These are phyloP conservation scores for Pelecanoides urinatrix DNA, from an alignment of 2,113 vertebrate species.

Conservation along the genomic window DNA sequence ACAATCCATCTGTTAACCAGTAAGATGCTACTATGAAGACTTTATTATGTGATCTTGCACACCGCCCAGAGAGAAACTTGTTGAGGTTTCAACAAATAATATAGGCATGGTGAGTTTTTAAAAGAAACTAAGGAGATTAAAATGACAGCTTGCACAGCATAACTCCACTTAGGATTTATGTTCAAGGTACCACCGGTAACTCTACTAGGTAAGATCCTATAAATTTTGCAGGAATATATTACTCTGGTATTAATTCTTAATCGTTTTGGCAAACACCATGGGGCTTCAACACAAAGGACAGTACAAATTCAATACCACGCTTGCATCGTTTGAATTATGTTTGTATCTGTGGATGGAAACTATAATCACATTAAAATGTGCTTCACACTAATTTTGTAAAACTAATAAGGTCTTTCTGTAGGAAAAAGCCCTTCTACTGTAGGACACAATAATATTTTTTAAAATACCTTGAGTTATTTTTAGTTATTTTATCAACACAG, in stretches of 20 bases:
- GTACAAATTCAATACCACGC: background rate
- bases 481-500: background rate
- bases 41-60: conserved; percentile 57
- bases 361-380: background rate
- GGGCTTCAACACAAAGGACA: background rate
- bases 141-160: conserved; percentile 53
- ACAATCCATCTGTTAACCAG: background rate
- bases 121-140: conserved; percentile 62
- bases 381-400: background rate
- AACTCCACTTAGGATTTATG: conserved; percentile 42
- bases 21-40: conserved; percentile 1
- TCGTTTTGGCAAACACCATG: background rate
- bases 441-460: background rate
- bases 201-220: conserved; percentile 21
- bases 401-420: background rate
- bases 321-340: background rate
- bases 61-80: conserved; percentile 28
- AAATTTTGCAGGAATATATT: conserved; percentile 12
- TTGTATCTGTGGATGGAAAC: background rate
- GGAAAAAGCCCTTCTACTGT: background rate
- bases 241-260: conserved; percentile 16
- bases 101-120: conserved; percentile 32
- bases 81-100: conserved; percentile 65
- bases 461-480: background rate
- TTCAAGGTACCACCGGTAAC: conserved; percentile 47